phyloP scores from a whole-genome alignment of 2,888 invertebrate genomes.

The Drosophila anceps region DNA sequence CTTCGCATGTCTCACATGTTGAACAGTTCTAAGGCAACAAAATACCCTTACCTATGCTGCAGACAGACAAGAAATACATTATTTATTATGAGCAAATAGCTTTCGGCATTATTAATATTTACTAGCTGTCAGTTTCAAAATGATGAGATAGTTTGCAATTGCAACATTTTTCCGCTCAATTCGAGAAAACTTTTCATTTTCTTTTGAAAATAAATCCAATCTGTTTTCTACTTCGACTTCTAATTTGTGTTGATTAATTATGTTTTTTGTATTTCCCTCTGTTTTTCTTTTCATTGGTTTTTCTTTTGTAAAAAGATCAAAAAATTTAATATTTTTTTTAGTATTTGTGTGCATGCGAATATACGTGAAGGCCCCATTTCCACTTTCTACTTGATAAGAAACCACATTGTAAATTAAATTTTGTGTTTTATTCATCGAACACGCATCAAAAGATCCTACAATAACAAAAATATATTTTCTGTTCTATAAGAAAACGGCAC shows the following conservation, averaged over 20 bases:
- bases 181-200: conserved; percentile 8
- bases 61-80: not conserved
- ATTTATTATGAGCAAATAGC: not conserved
- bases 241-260: conserved; percentile 12
- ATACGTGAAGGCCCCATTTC: conserved; percentile 23
- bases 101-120: not conserved
- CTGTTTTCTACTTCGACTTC: conserved; percentile 3
- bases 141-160: conserved; percentile 1
- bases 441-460: not conserved
- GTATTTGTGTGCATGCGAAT: conserved; percentile 37
- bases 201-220: conserved; percentile 1
- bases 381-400: conserved; percentile 2
- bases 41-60: not conserved
- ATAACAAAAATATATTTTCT: not conserved
- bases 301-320: conserved; percentile 19
- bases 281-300: conserved; percentile 1
- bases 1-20: too few relatives aligned
- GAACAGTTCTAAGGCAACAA: not conserved
- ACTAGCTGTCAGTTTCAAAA: not conserved
- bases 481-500: conserved; percentile 12
- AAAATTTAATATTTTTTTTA: conserved; percentile 9
- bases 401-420: conserved; percentile 1
- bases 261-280: conserved; percentile 3
- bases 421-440: conserved; percentile 5
- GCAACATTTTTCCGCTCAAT: not conserved